These are phyloP conservation scores for Meteorus cinctellus DNA, from an alignment of 2,888 invertebrate genomes.

Conservation along the genomic window DNA sequence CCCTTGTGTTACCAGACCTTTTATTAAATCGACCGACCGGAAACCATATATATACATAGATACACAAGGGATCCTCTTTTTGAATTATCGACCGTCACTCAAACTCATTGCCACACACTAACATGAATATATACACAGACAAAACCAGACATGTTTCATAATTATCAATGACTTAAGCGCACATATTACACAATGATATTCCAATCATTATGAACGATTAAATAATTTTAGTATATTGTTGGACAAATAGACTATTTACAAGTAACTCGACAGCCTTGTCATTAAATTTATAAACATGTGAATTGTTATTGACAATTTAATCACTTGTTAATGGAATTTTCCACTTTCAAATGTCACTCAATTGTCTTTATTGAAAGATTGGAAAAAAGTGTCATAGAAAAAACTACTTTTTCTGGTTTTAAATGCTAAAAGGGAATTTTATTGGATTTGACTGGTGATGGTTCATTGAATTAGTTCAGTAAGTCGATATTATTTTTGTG, in stretches of 20 bases:
- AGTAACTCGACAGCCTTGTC: not conserved
- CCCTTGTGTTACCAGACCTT: slow-evolving; percentile 47
- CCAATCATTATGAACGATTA: no score
- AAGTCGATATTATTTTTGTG: no score
- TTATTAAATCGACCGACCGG: slow-evolving; percentile 53
- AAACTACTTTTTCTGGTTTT: not conserved
- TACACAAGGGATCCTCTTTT: slow-evolving; percentile 48
- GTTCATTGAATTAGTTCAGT: no score
- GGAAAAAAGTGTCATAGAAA: not conserved
- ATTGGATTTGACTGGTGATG: no score
- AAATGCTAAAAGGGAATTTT: not conserved
- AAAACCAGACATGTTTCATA: not conserved
- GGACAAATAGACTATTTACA: slow-evolving; percentile 29
- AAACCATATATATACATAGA: slow-evolving; percentile 38
- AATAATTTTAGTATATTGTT: not conserved
- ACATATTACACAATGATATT: slow-evolving; percentile 22
- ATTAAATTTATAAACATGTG: not conserved
- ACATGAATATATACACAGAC: no score
- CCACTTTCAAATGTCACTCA: not conserved
- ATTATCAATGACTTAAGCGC: slow-evolving; percentile 20
- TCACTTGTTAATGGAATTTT: not conserved
- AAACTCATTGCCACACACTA: not conserved
- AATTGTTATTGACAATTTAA: slow-evolving; percentile 22
- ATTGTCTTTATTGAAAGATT: not conserved
- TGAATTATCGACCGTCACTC: slow-evolving; percentile 47